Percentiles rank a stretch among this genome's conserved stretches.
Evolutionary conservation across 2,888 invertebrate species (phyloP).

Genomic region (Acanthosepion lycidas): DNA sequence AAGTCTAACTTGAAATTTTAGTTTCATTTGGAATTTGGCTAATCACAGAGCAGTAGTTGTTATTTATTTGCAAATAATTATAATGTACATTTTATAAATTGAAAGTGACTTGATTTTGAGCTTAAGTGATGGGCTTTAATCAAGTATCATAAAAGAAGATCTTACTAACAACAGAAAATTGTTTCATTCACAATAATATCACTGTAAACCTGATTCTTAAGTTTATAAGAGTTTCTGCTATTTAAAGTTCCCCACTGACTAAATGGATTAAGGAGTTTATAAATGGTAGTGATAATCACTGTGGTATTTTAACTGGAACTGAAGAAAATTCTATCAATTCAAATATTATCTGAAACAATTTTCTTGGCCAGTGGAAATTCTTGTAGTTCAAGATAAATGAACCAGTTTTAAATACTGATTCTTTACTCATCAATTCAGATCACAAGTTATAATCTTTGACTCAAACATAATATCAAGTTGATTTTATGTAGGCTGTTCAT

Average conservation of each 20-base stretch:
- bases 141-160: too few species aligned
- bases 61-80: too few species aligned
- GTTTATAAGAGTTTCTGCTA: not conserved
- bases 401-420: not conserved
- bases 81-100: too few species aligned
- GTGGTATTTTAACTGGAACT: not conserved
- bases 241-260: not conserved
- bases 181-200: too few species aligned
- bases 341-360: not conserved
- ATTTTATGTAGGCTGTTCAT: not conserved
- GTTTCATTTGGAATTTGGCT: too few species aligned
- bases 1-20: too few species aligned
- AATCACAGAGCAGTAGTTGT: too few species aligned
- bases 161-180: too few species aligned
- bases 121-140: too few species aligned
- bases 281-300: not conserved
- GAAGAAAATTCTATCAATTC: too few species aligned
- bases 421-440: not conserved
- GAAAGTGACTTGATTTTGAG: too few species aligned
- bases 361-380: not conserved
- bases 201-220: too few species aligned
- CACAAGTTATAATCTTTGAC: not conserved
- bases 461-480: not conserved
- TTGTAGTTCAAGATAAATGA: not conserved
- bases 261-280: not conserved